Conservation (phyloP, 2,797 vertebrate genomes). For the Aldrovandia affinis region DNA sequence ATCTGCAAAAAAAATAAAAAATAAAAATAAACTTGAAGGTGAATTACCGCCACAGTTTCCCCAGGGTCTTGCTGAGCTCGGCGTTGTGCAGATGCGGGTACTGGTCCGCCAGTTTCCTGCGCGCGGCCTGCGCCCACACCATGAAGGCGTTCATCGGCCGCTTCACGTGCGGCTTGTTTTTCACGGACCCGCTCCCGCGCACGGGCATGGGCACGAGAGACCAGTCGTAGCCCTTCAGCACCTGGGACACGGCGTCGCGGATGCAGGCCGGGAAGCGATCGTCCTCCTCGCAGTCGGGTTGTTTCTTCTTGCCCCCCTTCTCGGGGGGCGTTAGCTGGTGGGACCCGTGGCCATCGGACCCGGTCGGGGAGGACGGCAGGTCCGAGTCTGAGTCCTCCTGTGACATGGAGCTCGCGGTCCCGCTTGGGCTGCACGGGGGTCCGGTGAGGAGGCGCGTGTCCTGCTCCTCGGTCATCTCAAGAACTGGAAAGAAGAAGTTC, state of each 20-base stretch:
- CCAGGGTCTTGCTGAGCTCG: constrained; percentile 94
- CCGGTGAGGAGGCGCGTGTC: constrained; percentile 80
- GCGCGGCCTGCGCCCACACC: constrained; percentile 93
- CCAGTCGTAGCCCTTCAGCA: constrained; percentile 98
- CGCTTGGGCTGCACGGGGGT: constrained; percentile 88
- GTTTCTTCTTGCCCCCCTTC: constrained; percentile 74
- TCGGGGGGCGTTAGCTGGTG: constrained; percentile 60
- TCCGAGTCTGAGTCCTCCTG: constrained; percentile 95
- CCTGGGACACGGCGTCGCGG: constrained; percentile 94
- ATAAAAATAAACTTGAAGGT: not conserved
- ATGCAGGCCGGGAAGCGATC: constrained; percentile 97
- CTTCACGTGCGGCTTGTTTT: constrained; percentile 92
- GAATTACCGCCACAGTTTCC: constrained; percentile 91
- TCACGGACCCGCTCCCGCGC: constrained; percentile 84
- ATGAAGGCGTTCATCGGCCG: constrained; percentile 93
- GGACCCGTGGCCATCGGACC: constrained; percentile 72
- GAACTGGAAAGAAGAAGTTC: constrained; percentile 61
- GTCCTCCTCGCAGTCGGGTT: constrained; percentile 81
- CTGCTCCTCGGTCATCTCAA: constrained; percentile 88
- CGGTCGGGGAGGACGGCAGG: constrained; percentile 83
- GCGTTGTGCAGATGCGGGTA: constrained; percentile 96
- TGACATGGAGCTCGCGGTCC: constrained; percentile 87
- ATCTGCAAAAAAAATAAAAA: not conserved
- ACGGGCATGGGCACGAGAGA: constrained; percentile 94
- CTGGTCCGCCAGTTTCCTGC: constrained; percentile 90